Evolutionary conservation across 2,797 vertebrate species (phyloP), one percentile per base, ranked within the genome.

Genomic region (Carcharodon carcharias): DNA sequence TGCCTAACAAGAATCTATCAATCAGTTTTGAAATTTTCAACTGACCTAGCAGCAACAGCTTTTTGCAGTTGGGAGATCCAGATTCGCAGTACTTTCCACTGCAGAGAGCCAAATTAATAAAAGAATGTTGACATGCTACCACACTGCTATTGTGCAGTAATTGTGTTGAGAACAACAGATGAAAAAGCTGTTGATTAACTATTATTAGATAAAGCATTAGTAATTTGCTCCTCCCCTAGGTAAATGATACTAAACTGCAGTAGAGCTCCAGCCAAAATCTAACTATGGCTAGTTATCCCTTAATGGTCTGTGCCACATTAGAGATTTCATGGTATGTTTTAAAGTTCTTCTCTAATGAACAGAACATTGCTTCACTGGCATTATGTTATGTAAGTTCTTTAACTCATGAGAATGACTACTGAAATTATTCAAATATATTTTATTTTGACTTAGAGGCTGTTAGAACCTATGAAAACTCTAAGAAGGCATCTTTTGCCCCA

Each of bases 21-120:
- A 89, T 6, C 56, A 35, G 88, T 91, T 87, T 91, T 91, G 54
- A 91, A 61, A 91, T 91, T 58, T 91, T 91, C 28, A 91, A 8
- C 91, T 91, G 11, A 58, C 31, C 56, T 5, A 35, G 3, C 54
- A 28, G 35, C 11, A 35, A 61, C 12, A n/a, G 87, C 11, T 35
- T 58, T 91, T 91, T 61, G 56, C 56, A 58, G 54, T 12, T 12
- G 54, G 11, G 45, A 35, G 54, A 12, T 28, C 88, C 28, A n/a
- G 56, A 91, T 35, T 91, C 26, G 6, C 50, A 56, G 23, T 89
- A 5, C 50, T 56, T 56, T 91, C 12, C 21, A 26, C 8, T 67
- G 50, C 21, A 95, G 40, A 95, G 28, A 95, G 9, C 93, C 93
- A 71, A 95, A 69, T 40, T 67, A 65, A 94, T 94, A 14, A 67